A percentile compares a stretch with the other conserved stretches of the same genome.
Evolutionary conservation across 2,888 invertebrate species (phyloP).

Genomic region (Papilio protenor): DNA sequence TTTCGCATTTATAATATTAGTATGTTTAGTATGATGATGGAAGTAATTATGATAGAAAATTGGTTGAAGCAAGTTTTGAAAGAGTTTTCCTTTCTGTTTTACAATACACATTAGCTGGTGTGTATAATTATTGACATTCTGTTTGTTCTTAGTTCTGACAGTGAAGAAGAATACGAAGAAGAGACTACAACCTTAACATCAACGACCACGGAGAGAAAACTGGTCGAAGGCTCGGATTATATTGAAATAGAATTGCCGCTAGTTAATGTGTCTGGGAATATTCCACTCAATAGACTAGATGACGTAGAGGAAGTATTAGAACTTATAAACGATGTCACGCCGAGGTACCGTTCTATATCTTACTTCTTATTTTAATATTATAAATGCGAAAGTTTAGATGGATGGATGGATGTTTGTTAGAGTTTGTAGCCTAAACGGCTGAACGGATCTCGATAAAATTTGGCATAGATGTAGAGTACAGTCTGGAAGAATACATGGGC

Average conservation of each 20-base stretch:
- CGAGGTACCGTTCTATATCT: conserved; percentile 56
- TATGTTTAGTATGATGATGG: not conserved
- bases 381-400: no score
- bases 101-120: not conserved
- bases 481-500: no score
- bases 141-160: conserved; percentile 26
- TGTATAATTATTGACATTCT: no score
- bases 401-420: no score
- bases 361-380: no score
- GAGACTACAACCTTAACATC: not conserved
- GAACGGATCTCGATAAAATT: no score
- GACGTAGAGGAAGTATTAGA: conserved; percentile 59
- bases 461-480: no score
- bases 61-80: not conserved
- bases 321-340: conserved; percentile 64
- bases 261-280: conserved; percentile 65
- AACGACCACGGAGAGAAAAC: conserved; percentile 21
- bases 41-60: not conserved
- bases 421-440: no score
- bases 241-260: conserved; percentile 66
- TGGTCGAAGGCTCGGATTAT: conserved; percentile 47
- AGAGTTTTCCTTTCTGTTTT: not conserved
- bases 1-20: not conserved
- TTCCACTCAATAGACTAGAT: conserved; percentile 47
- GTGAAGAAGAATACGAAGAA: conserved; percentile 12